phyloP scores from a whole-genome alignment of 2,113 vertebrate species.

The Elaphurus davidianus region DNA sequence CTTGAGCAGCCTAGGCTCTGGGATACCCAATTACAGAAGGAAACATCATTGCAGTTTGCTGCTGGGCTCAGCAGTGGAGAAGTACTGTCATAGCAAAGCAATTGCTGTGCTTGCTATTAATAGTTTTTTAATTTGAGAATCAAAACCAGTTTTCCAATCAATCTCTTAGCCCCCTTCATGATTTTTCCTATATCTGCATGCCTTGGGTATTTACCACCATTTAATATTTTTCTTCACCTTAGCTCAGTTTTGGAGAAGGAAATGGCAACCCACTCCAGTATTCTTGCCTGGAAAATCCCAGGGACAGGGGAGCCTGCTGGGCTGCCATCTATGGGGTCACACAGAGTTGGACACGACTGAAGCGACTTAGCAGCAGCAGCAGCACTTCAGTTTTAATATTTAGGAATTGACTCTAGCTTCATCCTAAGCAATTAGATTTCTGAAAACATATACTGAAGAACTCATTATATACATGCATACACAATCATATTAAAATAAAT shows the following conservation, averaged over 20 bases:
- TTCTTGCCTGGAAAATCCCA: too few relatives aligned
- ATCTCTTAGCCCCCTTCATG: not conserved
- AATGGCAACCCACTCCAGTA: too few relatives aligned
- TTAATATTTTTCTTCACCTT: not conserved
- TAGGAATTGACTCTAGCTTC: not conserved
- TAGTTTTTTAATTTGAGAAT: not conserved
- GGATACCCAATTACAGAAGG: accelerated
- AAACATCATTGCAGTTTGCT: not conserved
- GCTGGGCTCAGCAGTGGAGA: too few relatives aligned
- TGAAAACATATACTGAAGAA: not conserved
- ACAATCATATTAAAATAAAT: not conserved
- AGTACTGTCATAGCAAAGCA: not conserved
- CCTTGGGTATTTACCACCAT: not conserved
- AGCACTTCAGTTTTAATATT: not conserved
- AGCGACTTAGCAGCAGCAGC: too few relatives aligned
- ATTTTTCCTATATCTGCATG: not conserved
- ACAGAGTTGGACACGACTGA: too few relatives aligned
- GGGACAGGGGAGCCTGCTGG: too few relatives aligned
- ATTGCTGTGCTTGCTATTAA: not conserved
- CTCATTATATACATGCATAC: accelerated
- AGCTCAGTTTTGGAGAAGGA: not conserved
- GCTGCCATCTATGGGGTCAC: too few relatives aligned
- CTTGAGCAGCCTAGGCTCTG: not conserved
- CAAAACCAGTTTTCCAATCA: not conserved
- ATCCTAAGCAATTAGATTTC: not conserved